These are phyloP conservation scores for Norana najaformis DNA, from an alignment of 2,888 invertebrate genomes.

Conservation along the genomic window DNA sequence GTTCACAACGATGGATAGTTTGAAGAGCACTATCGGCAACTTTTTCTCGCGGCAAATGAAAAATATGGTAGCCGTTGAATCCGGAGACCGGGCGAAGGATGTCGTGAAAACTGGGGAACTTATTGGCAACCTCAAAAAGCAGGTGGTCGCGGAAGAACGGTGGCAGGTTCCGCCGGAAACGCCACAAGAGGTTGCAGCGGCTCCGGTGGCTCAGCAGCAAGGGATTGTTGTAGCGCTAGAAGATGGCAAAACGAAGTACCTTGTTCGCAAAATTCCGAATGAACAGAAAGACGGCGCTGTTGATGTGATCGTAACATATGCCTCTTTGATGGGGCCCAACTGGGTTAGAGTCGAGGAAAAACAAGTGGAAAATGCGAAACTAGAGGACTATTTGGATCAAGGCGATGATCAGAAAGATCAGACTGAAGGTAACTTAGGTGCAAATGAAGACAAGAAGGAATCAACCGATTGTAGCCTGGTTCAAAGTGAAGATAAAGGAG, in stretches of 20 bases:
- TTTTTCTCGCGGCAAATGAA: neutral
- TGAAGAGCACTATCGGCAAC: neutral
- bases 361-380: neutral
- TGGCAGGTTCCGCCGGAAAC: neutral
- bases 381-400: neutral
- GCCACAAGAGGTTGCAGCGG: neutral
- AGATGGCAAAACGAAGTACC: neutral
- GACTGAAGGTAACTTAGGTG: neutral
- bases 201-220: neutral
- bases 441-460: neutral
- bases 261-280: slow-evolving; percentile 4
- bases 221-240: neutral
- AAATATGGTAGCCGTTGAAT: neutral
- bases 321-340: neutral
- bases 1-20: neutral
- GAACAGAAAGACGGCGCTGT: neutral
- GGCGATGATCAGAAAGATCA: neutral
- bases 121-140: neutral
- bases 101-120: neutral
- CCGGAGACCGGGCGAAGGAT: neutral
- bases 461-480: neutral
- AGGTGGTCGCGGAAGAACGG: neutral
- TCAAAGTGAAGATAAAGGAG: too few species aligned
- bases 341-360: neutral
- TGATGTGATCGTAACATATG: neutral